Conservation (phyloP, 2,888 invertebrate genomes). For the Eilema griseolum region DNA sequence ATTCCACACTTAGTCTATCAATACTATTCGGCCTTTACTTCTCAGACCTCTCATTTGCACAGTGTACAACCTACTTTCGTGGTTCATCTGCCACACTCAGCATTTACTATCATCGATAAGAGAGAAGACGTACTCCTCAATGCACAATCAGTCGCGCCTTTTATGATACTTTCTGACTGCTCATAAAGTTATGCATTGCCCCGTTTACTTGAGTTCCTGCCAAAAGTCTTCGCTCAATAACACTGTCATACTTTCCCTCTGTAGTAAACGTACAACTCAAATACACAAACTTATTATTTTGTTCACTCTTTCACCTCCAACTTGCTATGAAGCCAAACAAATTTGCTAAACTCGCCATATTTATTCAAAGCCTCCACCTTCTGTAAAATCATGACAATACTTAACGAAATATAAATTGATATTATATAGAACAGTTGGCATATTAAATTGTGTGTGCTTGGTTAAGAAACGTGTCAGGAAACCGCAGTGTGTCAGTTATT, state of each 20-base stretch:
- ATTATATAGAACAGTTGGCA: not conserved
- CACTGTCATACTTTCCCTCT: not conserved
- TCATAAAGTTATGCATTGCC: not conserved
- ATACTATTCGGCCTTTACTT: no score
- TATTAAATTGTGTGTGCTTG: slow-evolving; percentile 12
- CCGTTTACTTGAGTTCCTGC: not conserved
- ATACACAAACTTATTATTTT: not conserved
- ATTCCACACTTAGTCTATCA: no score
- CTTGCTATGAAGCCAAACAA: not conserved
- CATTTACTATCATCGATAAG: no score
- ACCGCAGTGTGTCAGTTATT: slow-evolving; percentile 50
- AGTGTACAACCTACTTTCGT: no score
- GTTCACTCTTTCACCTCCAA: not conserved
- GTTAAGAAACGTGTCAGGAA: slow-evolving; percentile 24
- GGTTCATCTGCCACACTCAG: no score
- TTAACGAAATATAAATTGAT: not conserved
- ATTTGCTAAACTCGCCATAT: not conserved
- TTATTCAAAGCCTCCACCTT: not conserved
- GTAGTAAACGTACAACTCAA: not conserved
- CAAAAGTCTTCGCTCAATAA: slow-evolving; percentile 1
- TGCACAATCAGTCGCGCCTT: no score
- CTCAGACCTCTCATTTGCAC: no score
- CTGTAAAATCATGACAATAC: not conserved
- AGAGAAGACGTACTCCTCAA: not conserved
- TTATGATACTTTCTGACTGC: no score